Evolutionary conservation across 2,797 vertebrate genomes (phyloP).

Genomic region (Poecile montanus): DNA sequence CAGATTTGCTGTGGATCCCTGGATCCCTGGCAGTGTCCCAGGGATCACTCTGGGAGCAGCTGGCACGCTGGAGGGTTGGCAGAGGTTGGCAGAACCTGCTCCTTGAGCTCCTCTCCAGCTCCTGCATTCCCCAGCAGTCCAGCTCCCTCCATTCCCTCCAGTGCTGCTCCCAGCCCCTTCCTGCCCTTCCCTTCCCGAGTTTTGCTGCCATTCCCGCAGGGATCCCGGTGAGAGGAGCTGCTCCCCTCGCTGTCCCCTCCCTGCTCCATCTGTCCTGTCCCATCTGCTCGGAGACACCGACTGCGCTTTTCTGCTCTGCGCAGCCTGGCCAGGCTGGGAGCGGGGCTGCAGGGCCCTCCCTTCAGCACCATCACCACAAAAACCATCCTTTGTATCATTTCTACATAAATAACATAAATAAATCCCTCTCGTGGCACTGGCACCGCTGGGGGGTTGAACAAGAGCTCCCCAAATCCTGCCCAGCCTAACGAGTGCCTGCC

Average conservation of each 20-base stretch:
- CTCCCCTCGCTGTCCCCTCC: background rate
- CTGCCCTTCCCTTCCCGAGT: background rate
- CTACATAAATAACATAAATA: too few relatives aligned
- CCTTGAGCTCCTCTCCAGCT: background rate
- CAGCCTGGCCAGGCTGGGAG: background rate
- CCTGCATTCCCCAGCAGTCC: background rate
- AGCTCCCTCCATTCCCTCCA: accelerated
- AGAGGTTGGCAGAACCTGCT: too few relatives aligned
- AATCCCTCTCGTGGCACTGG: too few relatives aligned
- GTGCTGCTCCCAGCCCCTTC: background rate
- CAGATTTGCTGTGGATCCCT: background rate
- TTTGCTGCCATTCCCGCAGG: background rate
- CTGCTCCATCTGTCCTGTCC: slow-evolving; percentile 54
- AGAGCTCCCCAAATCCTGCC: background rate
- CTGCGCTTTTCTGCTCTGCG: background rate
- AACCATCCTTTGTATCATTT: too few relatives aligned
- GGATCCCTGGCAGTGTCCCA: background rate
- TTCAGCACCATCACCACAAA: too few relatives aligned
- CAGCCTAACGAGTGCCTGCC: background rate
- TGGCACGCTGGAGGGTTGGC: too few relatives aligned
- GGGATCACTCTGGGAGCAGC: background rate
- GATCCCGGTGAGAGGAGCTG: background rate
- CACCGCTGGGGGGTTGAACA: too few relatives aligned
- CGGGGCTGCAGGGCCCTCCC: background rate
- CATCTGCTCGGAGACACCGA: slow-evolving; percentile 38